Base-by-base conservation (phyloP, 2,888 invertebrate genomes). In the Quadriops clusia region DNA sequence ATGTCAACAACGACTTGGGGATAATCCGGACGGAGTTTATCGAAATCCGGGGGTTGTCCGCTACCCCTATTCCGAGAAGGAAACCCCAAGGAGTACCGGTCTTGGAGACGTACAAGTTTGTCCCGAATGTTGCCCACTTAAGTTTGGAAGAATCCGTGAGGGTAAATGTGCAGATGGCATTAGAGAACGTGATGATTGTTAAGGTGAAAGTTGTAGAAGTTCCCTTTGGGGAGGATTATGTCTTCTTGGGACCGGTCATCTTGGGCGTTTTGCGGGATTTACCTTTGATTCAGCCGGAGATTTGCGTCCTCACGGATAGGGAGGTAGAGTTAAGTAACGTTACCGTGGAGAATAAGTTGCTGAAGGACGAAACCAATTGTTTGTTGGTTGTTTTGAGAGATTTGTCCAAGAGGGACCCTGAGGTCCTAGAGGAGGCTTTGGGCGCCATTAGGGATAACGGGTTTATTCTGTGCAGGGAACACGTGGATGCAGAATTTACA, bases 41-140 rank as follows among this genome's bases (percentile, higher is more conserved):
- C 2, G 79, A 82, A 58, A 63, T 89, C 4, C 68, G 74, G 30
- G 86, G 85, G 3, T 61, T 89, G 1, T 74, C 78, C 42, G 83
- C 83, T 0, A 80, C 76, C 33, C 70, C 79, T 1, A 84, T 87
- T 22, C 70, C 80, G 1, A 67, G 75, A 41, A 70, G 72, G 24
- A 64, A 73, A 37, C 73, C 74, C 10, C 70, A 78, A 15, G 75
- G 76, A 6, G 65, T 75, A 9, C 85, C 87, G 2, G 74, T 82
- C 1, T 57, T 87, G 11, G 87, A 89, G 55, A 74, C 72, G 52
- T 79, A 79, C 50, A 63, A 66, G 36, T 87, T 87, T 49, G 52
- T 85, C 6, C 71, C 85, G 1, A 74, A 81, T 55, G 35, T 43
- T 21, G 35, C 43, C 1, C 20, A 33, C n/a, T 30, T 57, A 4